Base-by-base conservation (phyloP, 2,888 invertebrate species). In the Pharmacophagus antenor region DNA sequence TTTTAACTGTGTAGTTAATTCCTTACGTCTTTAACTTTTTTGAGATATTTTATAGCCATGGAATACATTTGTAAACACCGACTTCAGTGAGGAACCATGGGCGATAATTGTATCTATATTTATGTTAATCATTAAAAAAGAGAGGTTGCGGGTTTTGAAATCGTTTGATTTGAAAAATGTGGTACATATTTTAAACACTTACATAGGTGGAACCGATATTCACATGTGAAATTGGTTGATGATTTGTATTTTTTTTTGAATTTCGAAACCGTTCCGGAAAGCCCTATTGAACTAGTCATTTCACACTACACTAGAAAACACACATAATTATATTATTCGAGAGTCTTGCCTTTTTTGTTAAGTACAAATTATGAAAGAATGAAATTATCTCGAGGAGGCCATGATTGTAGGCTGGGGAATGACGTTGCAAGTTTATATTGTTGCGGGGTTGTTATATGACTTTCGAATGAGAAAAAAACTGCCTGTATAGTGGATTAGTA, bases 241-340 rank as follows among this genome's bases (percentile, higher is more conserved):
- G 79, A 80, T 69, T 77, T 66, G 71, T 68, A 67, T 70, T 82
- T 78, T 78, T 44, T 37, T 37, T 37, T 64, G 56, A 55, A 48
- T 59, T 61, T 57, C 50, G 55, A 47, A 61, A 54, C 70, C 48
- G 62, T 59, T 54, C 68, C 68, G 71, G 69, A 69, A 72, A 69
- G 67, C 67, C 72, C 75, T 82, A 86, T 86, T 86, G 83, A 86
- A 85, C 86, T 85, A 83, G 82, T 85, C 77, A 85, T 88, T 87
- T 88, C 84, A 84, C 84, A 84, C 82, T 79, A 76, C n/a, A n/a
- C 70, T 75, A 74, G 79, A 82, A 79, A 85, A 85, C 83, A 86
- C 76, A 82, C 81, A 86, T 88, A 89, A 89, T 89, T 89, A 88
- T 80, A 84, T 85, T 83, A 85, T 85, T 83, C 85, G 76, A 74